phyloP scores from a whole-genome alignment of 2,888 invertebrate species.

The Druceiella hillmani region DNA sequence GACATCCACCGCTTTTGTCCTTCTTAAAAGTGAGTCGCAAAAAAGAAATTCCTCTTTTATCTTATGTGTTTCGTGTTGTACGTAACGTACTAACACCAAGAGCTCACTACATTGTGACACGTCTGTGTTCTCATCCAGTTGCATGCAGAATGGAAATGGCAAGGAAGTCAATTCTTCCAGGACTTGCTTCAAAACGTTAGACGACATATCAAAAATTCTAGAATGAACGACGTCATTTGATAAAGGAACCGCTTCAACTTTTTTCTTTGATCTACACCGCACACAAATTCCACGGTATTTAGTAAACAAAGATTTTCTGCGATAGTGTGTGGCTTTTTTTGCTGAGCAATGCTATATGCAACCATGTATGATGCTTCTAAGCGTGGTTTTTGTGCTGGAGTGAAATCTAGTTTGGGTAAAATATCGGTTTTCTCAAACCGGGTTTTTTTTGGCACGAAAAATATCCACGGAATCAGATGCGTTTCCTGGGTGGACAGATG shows the following conservation, averaged over 20 bases:
- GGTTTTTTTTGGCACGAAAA: constrained; percentile 7
- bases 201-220: constrained; percentile 9
- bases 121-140: too few relatives aligned
- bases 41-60: too few relatives aligned
- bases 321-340: constrained; percentile 11
- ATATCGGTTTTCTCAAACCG: constrained; percentile 8
- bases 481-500: constrained; percentile 8
- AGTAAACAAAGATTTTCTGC: constrained; percentile 9
- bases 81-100: too few relatives aligned
- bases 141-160: too few relatives aligned
- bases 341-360: constrained; percentile 9
- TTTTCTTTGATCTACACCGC: constrained; percentile 7
- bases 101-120: too few relatives aligned
- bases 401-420: constrained; percentile 8
- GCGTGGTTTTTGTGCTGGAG: constrained; percentile 8
- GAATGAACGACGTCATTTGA: constrained; percentile 9
- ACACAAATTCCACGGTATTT: constrained; percentile 8
- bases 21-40: too few relatives aligned
- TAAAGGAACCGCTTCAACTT: constrained; percentile 7
- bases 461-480: constrained; percentile 6
- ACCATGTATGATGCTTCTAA: constrained; percentile 9
- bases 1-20: too few relatives aligned
- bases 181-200: too few relatives aligned
- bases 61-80: too few relatives aligned
- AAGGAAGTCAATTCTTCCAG: too few relatives aligned